phyloP scores from a whole-genome alignment of 2,888 invertebrate genomes.

The Phaedon cochleariae region DNA sequence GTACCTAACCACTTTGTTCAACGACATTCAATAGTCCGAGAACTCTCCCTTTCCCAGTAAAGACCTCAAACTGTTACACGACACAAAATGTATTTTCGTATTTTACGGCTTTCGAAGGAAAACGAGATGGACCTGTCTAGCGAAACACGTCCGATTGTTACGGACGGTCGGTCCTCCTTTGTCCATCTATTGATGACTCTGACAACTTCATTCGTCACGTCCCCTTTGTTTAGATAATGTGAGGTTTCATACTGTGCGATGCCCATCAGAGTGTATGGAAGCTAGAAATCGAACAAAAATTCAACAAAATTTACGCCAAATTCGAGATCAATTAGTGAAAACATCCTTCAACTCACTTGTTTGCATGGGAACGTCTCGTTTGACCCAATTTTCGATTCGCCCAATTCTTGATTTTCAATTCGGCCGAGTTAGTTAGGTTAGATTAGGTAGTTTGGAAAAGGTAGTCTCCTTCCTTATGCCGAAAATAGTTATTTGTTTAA shows the following conservation, averaged over 20 bases:
- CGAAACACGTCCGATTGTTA: constrained; percentile 17
- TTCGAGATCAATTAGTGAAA: too few species aligned
- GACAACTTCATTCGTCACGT: constrained; percentile 32
- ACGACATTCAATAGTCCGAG: background rate
- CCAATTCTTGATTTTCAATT: too few species aligned
- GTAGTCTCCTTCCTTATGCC: too few species aligned
- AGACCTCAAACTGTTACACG: constrained; percentile 25
- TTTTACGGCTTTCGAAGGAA: constrained; percentile 24
- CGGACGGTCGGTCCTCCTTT: constrained; percentile 28
- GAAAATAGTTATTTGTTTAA: too few species aligned
- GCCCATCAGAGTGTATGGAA: background rate
- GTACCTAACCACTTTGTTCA: constrained; percentile 1
- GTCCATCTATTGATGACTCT: constrained; percentile 31
- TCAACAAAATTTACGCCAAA: background rate
- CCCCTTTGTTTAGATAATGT: constrained; percentile 6
- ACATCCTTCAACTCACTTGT: too few species aligned
- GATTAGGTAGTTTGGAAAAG: too few species aligned
- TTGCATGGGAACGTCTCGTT: too few species aligned
- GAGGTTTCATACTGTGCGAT: constrained; percentile 1
- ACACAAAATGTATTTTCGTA: constrained; percentile 20
- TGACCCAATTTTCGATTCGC: too few species aligned
- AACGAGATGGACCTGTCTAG: constrained; percentile 20
- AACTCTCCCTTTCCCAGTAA: constrained; percentile 14
- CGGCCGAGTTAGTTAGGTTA: too few species aligned
- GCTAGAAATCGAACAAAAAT: background rate